phyloP scores from a whole-genome alignment of 2,888 invertebrate species.

The Himalopsyche tibetana region DNA sequence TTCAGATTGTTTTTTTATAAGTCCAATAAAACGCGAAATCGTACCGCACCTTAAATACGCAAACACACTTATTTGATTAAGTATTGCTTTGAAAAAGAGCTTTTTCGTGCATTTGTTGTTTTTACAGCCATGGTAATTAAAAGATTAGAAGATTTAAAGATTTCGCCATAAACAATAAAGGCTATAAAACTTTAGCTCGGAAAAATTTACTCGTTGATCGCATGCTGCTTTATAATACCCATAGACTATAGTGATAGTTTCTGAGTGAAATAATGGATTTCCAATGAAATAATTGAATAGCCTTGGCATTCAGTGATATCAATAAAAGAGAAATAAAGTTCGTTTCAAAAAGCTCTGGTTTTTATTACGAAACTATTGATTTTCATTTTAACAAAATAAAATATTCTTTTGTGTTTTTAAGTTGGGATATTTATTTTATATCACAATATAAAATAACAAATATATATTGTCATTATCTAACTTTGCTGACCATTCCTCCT shows the following conservation, averaged over 20 bases:
- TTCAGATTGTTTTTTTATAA: too few species aligned
- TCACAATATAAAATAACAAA: too few species aligned
- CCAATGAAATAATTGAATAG: conserved; percentile 23
- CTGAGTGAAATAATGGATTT: conserved; percentile 9
- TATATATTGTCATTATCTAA: too few species aligned
- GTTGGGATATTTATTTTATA: too few species aligned
- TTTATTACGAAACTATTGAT: neutral
- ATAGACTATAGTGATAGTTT: neutral
- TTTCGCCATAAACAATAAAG: conserved; percentile 8
- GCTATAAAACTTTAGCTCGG: conserved; percentile 18
- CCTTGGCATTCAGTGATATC: conserved; percentile 32
- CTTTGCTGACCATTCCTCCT: too few species aligned
- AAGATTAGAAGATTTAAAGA: conserved; percentile 26
- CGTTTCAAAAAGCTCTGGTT: neutral
- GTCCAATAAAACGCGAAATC: too few species aligned
- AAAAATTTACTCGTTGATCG: conserved; percentile 34
- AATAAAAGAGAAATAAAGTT: conserved; percentile 6
- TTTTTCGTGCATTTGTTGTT: conserved; percentile 9
- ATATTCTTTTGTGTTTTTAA: too few species aligned
- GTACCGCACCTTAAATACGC: too few species aligned
- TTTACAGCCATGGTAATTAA: conserved; percentile 26
- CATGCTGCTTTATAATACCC: conserved; percentile 21
- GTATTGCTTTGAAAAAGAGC: conserved; percentile 23
- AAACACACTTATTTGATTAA: neutral
- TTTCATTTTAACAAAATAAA: too few species aligned